Evolutionary conservation across 1,140 invertebrate genomes (phyloP).

Genomic region (Leucophenga varia): DNA sequence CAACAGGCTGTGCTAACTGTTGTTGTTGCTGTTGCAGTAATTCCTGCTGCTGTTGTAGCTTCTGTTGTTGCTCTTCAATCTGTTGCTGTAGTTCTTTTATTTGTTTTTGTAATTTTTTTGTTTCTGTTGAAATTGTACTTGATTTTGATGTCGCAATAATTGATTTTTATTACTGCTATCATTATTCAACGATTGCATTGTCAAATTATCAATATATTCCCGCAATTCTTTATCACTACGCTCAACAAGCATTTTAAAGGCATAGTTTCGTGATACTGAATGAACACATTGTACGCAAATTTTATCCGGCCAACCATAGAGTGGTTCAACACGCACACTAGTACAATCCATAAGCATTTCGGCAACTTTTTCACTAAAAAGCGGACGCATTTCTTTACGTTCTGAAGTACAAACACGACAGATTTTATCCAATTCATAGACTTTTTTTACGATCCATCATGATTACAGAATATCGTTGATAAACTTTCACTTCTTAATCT

Average conservation of each 20-base stretch:
- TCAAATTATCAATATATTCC: slow-evolving; percentile 48
- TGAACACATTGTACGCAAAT: slow-evolving; percentile 64
- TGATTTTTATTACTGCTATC: slow-evolving; percentile 12
- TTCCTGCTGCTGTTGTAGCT: slow-evolving; percentile 18
- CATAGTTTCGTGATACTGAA: slow-evolving; percentile 61
- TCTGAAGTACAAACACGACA: slow-evolving; percentile 64
- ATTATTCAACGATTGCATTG: slow-evolving; percentile 30
- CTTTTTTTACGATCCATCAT: slow-evolving; percentile 52
- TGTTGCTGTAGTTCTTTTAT: slow-evolving; percentile 31
- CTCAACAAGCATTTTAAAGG: slow-evolving; percentile 62
- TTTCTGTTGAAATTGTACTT: neutral
- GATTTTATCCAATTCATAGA: slow-evolving; percentile 60
- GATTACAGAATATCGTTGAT: too few relatives aligned
- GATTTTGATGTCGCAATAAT: neutral
- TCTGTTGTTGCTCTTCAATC: slow-evolving; percentile 30
- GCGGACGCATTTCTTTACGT: slow-evolving; percentile 64
- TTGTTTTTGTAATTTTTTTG: slow-evolving; percentile 31
- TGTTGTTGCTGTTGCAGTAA: slow-evolving; percentile 10
- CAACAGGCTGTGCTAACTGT: neutral
- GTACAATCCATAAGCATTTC: slow-evolving; percentile 65
- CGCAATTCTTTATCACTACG: slow-evolving; percentile 60
- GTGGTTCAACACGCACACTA: slow-evolving; percentile 60
- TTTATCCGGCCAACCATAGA: slow-evolving; percentile 61
- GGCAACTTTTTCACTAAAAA: slow-evolving; percentile 63
- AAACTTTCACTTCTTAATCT: too few relatives aligned